Conservation (phyloP, 2,888 invertebrate genomes). For the Odontocolon sp. region DNA sequence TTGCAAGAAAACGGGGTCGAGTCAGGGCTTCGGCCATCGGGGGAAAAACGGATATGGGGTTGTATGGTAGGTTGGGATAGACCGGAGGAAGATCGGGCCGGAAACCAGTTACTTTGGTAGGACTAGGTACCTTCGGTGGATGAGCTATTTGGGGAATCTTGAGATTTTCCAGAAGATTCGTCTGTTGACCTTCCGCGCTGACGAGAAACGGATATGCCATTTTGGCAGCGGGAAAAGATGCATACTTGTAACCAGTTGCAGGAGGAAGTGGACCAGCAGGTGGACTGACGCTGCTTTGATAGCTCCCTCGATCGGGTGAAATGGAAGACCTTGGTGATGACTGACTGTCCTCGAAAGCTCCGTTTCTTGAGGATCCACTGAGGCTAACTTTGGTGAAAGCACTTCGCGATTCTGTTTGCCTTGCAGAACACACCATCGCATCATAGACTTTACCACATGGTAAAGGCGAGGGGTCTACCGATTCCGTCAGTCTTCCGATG, state of each 20-base stretch:
- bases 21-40: slow-evolving; percentile 78
- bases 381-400: slow-evolving; percentile 92
- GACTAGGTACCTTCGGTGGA: slow-evolving; percentile 73
- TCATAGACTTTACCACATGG: slow-evolving; percentile 71
- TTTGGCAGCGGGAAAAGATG: slow-evolving; percentile 72
- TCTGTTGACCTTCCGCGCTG: slow-evolving; percentile 66
- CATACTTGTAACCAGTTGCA: slow-evolving; percentile 72
- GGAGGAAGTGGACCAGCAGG: slow-evolving; percentile 81
- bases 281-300: slow-evolving; percentile 90
- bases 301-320: slow-evolving; percentile 89
- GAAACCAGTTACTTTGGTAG: slow-evolving; percentile 65
- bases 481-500: slow-evolving; percentile 58
- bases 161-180: slow-evolving; percentile 72
- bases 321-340: slow-evolving; percentile 87
- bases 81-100: slow-evolving; percentile 73
- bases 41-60: slow-evolving; percentile 79
- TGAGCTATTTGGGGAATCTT: slow-evolving; percentile 76
- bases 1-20: slow-evolving; percentile 78
- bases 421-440: slow-evolving; percentile 65
- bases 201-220: slow-evolving; percentile 77
- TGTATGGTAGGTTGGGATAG: slow-evolving; percentile 76
- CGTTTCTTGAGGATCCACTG: slow-evolving; percentile 73
- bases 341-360: slow-evolving; percentile 71
- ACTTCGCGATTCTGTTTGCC: slow-evolving; percentile 83
- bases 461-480: slow-evolving; percentile 58